Evolutionary conservation across 53 echinoderm and acorn worm species (phyloP).

Genomic region (Apostichopus leukothele): DNA sequence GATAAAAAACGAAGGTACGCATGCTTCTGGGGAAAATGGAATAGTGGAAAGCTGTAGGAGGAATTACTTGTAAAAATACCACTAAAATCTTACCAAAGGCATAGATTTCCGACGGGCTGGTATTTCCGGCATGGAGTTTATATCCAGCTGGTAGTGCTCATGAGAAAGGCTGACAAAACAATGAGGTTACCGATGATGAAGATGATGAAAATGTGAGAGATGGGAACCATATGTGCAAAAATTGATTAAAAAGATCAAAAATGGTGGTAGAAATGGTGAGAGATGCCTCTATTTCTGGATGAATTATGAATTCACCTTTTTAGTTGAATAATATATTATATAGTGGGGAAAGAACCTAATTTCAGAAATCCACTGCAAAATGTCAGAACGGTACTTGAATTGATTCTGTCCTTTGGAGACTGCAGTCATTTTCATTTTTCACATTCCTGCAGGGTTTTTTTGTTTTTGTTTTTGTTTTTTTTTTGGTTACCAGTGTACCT

Average conservation of each 20-base stretch:
- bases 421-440: too few species aligned
- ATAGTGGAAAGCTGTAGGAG: background rate
- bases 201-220: background rate
- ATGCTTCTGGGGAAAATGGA: background rate
- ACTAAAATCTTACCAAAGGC: slow-evolving; percentile 80
- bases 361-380: too few species aligned
- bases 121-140: slow-evolving; percentile 79
- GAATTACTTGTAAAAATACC: background rate
- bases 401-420: too few species aligned
- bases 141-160: slow-evolving; percentile 68
- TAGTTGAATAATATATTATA: too few species aligned
- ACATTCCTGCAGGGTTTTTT: too few species aligned
- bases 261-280: background rate
- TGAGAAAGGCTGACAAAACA: slow-evolving; percentile 37
- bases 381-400: too few species aligned
- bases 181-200: background rate
- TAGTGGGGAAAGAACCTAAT: too few species aligned
- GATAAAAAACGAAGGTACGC: too few species aligned
- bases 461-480: too few species aligned
- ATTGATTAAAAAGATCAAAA: background rate
- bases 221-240: background rate
- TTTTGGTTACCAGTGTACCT: too few species aligned
- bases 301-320: too few species aligned
- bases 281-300: background rate
- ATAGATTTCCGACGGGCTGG: slow-evolving; percentile 85